Evolutionary conservation across 2,888 invertebrate species (phyloP), one percentile per base, ranked within the genome.

Genomic region (Stenotaenia linearis): DNA sequence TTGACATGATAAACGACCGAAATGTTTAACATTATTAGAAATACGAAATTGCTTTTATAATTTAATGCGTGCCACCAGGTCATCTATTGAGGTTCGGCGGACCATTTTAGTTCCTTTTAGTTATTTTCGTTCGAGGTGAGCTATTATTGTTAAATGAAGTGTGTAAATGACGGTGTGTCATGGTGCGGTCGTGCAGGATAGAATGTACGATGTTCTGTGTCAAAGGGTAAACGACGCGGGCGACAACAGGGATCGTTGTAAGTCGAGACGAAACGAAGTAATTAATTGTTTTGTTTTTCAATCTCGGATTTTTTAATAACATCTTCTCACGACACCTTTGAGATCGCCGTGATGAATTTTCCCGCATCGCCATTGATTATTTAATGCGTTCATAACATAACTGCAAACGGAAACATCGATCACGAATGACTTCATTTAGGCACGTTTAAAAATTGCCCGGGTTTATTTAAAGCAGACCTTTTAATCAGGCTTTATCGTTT

Each of bases 101-200:
- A n/a, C 28, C 10, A 69, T 10, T 28, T 69, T 69, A 69, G 69
- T 23, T 12, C 28, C 25, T 69, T n/a, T 69, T 23, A 69, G 25
- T 28, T 12, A n/a, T 69, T 25, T 69, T 69, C 28, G n/a, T 69
- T 69, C 28, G 69, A 25, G 69, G 69, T 23, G 69, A 25, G 28
- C 25, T 9, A 69, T 69, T 45, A 69, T 69, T 69, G 69, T 69
- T 69, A 28, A 69, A 69, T 69, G 69, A 69, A 69, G 69, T 28
- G 69, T 25, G 69, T n/a, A 69, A 69, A 15, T 28, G 28, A 28
- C 28, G 10, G 25, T 15, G 69, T 69, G 69, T 69, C 69, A 28
- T n/a, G 25, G 25, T 69, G 69, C 69, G 69, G 69, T 69, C 69
- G 69, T 69, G 69, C 69, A 28, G 69, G 69, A n/a, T n/a, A 1